phyloP scores from a whole-genome alignment of 2,113 vertebrate genomes.

The Arvicanthis niloticus region DNA sequence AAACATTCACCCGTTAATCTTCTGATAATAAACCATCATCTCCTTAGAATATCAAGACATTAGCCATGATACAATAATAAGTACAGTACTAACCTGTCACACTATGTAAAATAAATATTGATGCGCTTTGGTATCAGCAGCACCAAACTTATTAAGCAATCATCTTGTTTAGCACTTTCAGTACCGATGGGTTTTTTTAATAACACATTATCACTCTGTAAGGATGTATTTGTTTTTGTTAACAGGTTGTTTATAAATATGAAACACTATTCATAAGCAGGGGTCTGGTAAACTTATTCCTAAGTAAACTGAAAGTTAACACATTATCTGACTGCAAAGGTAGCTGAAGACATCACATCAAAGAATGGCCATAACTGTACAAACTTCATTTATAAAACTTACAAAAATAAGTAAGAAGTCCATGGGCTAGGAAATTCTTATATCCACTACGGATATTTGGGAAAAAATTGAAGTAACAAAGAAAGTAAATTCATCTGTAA shows the following conservation, averaged over 20 bases:
- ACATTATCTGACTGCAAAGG: not conserved
- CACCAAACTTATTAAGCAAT: not conserved
- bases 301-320: not conserved
- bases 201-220: not conserved
- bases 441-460: not conserved
- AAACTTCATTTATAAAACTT: constrained; percentile 36
- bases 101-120: constrained; percentile 54
- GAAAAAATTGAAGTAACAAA: not conserved
- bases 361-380: not conserved
- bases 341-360: not conserved
- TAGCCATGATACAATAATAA: not conserved
- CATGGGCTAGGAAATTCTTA: not conserved
- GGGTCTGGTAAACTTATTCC: not conserved
- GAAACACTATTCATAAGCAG: not conserved
- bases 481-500: not conserved
- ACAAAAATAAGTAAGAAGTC: not conserved
- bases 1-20: not conserved
- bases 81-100: not conserved
- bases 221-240: not conserved
- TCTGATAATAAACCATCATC: constrained; percentile 16
- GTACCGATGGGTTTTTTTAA: constrained; percentile 17
- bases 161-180: not conserved
- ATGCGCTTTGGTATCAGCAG: constrained; percentile 1
- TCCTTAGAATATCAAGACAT: constrained; percentile 42
- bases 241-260: constrained; percentile 21